Conservation (phyloP, 2,888 invertebrate species). For the Ditylenchus weischeri region DNA sequence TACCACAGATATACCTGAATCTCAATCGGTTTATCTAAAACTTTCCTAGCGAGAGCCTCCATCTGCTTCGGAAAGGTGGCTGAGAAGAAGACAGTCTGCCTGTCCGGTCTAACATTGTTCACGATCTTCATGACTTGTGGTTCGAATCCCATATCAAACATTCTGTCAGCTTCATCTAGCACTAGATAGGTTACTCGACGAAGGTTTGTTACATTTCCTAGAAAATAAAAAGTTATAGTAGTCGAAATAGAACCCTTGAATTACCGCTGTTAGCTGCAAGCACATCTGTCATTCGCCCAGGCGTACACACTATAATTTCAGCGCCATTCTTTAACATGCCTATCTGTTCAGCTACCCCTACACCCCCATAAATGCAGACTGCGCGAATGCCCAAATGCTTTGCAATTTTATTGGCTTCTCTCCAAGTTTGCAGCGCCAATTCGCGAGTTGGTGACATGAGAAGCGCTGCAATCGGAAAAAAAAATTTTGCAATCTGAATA, state of each 20-base stretch:
- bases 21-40: conserved; percentile 89
- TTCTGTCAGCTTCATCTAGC: conserved; percentile 95
- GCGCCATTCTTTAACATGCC: conserved; percentile 92
- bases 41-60: conserved; percentile 92
- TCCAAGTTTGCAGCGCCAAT: conserved; percentile 95
- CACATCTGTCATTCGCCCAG: conserved; percentile 99
- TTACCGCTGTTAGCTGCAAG: conserved; percentile 89
- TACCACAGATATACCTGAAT: conserved; percentile 69
- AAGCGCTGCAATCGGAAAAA: conserved; percentile 69
- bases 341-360: conserved; percentile 90
- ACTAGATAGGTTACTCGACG: conserved; percentile 94
- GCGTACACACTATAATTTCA: conserved; percentile 97
- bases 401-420: conserved; percentile 88
- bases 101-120: conserved; percentile 79
- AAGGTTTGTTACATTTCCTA: conserved; percentile 85
- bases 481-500: not conserved
- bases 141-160: conserved; percentile 98
- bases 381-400: conserved; percentile 77
- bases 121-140: conserved; percentile 96
- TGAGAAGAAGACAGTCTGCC: conserved; percentile 97
- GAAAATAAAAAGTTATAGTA: conserved; percentile 20
- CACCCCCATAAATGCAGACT: conserved; percentile 97
- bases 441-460: conserved; percentile 98
- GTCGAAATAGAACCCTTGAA: conserved; percentile 12
- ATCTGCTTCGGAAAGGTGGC: conserved; percentile 98